phyloP scores from a whole-genome alignment of 1,140 invertebrate species.

The Diploscapter pachys region DNA sequence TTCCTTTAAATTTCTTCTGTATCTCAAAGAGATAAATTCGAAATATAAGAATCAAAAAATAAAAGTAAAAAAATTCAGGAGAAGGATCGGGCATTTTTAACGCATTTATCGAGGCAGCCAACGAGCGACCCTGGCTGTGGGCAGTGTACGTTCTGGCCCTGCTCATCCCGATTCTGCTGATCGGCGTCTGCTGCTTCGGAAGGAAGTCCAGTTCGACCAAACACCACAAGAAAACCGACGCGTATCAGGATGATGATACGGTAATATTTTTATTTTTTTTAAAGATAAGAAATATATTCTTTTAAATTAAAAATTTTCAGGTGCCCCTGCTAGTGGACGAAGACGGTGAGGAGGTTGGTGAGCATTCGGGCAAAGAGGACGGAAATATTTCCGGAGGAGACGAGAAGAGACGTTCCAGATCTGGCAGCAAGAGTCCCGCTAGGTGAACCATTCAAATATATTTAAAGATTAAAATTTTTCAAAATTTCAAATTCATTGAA shows the following conservation, averaged over 20 bases:
- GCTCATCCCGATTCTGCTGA: constrained; percentile 74
- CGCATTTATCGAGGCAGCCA: constrained; percentile 22
- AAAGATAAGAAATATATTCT: background rate
- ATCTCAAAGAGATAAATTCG: no score
- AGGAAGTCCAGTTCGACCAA: constrained; percentile 29
- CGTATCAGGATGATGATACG: constrained; percentile 26
- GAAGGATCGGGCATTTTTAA: constrained; percentile 18
- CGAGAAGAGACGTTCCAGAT: no score
- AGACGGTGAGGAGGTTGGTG: constrained; percentile 24
- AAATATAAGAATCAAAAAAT: no score
- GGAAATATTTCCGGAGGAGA: no score
- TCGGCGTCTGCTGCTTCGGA: constrained; percentile 76
- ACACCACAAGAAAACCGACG: constrained; percentile 30
- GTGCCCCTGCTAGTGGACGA: constrained; percentile 32
- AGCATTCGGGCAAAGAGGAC: background rate
- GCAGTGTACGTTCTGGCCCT: constrained; percentile 75
- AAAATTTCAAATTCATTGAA: no score
- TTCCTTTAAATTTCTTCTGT: no score
- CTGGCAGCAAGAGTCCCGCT: no score
- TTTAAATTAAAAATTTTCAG: constrained; percentile 1
- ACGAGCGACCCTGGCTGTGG: constrained; percentile 83
- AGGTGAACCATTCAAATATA: no score
- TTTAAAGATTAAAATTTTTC: no score
- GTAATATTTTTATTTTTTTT: constrained; percentile 15
- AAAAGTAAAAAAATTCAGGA: background rate